Percentiles rank a stretch among this genome's conserved stretches.
Evolutionary conservation across 2,113 vertebrate genomes (phyloP).

Genomic region (Dasyornis broadbenti): DNA sequence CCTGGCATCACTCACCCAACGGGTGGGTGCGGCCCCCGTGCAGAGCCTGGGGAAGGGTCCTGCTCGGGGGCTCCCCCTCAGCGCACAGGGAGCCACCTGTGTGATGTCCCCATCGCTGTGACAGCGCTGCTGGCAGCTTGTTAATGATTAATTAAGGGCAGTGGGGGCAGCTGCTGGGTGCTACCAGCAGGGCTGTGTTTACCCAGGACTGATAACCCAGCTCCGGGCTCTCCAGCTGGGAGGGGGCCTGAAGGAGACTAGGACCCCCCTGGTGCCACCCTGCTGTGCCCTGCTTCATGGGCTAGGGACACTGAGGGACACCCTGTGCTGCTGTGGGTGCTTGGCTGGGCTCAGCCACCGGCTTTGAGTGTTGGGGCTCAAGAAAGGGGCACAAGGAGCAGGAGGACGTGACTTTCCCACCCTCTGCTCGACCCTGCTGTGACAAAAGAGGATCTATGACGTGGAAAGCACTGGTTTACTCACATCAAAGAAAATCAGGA

Average conservation of each 20-base stretch:
- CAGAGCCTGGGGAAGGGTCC: neutral
- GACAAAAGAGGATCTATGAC: neutral
- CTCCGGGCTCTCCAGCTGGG: neutral
- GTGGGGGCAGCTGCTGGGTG: neutral
- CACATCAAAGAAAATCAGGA: neutral
- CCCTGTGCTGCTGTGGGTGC: neutral
- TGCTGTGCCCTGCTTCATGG: neutral
- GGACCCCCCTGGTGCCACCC: neutral
- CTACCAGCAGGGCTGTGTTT: neutral
- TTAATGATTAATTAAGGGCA: neutral
- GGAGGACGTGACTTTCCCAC: neutral
- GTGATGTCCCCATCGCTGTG: neutral
- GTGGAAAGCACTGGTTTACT: constrained; percentile 29
- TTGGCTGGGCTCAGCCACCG: rapidly evolving
- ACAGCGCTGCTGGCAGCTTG: neutral
- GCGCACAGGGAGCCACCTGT: neutral
- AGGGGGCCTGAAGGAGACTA: rapidly evolving
- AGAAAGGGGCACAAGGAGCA: neutral
- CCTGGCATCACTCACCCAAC: neutral
- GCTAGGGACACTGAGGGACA: neutral
- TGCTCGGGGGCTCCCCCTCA: neutral
- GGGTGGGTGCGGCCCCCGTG: neutral
- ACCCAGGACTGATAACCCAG: neutral
- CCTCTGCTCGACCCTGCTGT: neutral
- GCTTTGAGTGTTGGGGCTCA: neutral